phyloP scores from a whole-genome alignment of 2,113 vertebrate genomes.

The Ovis canadensis region DNA sequence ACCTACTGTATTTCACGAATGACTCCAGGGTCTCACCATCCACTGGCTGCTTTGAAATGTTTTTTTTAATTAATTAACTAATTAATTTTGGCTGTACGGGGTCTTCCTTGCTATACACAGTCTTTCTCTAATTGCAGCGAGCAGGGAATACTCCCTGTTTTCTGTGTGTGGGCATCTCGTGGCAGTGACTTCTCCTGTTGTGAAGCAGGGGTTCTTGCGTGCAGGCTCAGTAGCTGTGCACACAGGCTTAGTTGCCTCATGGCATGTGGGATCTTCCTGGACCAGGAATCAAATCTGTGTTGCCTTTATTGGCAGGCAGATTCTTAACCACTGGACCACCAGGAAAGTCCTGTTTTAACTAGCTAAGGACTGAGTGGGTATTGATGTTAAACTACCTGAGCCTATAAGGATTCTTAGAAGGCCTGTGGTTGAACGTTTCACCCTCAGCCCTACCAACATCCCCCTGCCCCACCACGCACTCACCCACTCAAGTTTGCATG shows the following conservation, averaged over 20 bases:
- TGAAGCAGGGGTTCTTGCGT: neutral
- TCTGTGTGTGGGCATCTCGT: neutral
- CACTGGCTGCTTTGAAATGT: neutral
- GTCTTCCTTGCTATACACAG: rapidly evolving
- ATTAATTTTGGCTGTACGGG: neutral
- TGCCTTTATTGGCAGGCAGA: neutral
- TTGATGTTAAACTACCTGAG: neutral
- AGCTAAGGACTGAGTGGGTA: neutral
- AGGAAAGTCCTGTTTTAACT: neutral
- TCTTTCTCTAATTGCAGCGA: neutral
- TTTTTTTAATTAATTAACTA: neutral
- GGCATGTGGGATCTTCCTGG: neutral
- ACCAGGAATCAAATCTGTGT: neutral
- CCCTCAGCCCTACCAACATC: neutral
- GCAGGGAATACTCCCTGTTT: neutral
- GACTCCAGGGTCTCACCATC: neutral
- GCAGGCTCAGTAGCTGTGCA: neutral
- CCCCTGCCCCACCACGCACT: neutral
- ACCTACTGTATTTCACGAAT: neutral
- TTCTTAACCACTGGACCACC: neutral
- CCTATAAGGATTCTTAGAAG: neutral
- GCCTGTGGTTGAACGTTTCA: neutral
- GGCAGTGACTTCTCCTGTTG: neutral
- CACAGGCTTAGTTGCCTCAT: neutral
- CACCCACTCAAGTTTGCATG: rapidly evolving